These are phyloP conservation scores for Netelia inedita DNA, from an alignment of 2,888 invertebrate genomes.

Conservation along the genomic window DNA sequence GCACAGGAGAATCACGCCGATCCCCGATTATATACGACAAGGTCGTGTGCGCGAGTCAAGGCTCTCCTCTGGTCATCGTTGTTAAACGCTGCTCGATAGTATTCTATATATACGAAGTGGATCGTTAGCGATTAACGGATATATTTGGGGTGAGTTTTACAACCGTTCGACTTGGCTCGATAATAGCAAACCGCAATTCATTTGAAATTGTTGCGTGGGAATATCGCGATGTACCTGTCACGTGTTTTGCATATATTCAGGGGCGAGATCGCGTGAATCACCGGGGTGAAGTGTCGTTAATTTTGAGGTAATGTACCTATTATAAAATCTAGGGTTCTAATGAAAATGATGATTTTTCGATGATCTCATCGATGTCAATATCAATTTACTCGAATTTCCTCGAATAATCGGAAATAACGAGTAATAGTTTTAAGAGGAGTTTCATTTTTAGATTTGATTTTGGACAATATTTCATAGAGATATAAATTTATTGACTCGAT, in stretches of 20 bases:
- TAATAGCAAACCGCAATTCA: constrained; percentile 28
- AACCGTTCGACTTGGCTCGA: not conserved
- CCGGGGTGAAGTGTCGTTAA: too few species aligned
- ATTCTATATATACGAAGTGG: constrained; percentile 31
- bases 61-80: constrained; percentile 41
- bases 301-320: too few species aligned
- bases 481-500: too few species aligned
- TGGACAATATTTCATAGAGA: too few species aligned
- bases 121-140: constrained; percentile 45
- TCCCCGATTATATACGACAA: constrained; percentile 40
- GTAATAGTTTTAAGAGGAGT: too few species aligned
- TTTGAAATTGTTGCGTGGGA: constrained; percentile 14
- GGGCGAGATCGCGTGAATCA: not conserved
- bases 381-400: too few species aligned
- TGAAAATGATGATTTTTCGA: too few species aligned
- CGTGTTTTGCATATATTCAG: not conserved
- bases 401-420: too few species aligned
- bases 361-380: too few species aligned
- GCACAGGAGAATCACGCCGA: constrained; percentile 22
- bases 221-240: not conserved
- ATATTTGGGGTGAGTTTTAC: constrained; percentile 40
- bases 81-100: constrained; percentile 31
- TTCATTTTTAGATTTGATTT: too few species aligned
- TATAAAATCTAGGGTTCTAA: too few species aligned
- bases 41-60: constrained; percentile 41